Evolutionary conservation across 2,113 vertebrate species (phyloP), one percentile per base, ranked within the genome.

Genomic region (Scolopax mira): DNA sequence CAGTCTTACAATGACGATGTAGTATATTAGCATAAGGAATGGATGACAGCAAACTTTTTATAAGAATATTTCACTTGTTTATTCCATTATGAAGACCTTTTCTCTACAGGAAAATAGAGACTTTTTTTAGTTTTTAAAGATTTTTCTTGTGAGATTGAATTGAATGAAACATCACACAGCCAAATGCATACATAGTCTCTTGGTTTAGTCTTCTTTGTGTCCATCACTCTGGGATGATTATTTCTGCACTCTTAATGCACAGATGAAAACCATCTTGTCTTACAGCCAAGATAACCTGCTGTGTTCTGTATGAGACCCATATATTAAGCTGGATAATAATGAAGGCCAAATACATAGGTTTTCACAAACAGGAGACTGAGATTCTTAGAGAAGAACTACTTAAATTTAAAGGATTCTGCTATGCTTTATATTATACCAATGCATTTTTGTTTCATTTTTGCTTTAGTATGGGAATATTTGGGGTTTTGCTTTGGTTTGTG

Each of bases 211-310:
- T 89, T 21, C 23, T 72, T 69, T 80, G 15, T 73, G 58, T 65
- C 80, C 54, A 42, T 72, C 25, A 64, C 28, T 77, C 33, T 0
- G 1, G 14, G 30, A 42, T 86, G 23, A 61, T 90, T 77, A 60
- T 75, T 75, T 82, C n/a, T 80, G 25, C 24, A 39, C 21, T 85
- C 11, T 30, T 30, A 92, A 88, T 44, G 42, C 3, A 3, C 5
- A 66, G 33, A 90, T 62, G 57, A 82, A 88, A 88, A 88, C 46
- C 79, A 13, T 49, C 60, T 49, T 88, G 75, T 74, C 37, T 85
- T 75, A 67, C 48, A 72, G 33, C 12, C 23, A 65, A 37, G 19
- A 64, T 17, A 94, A 85, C 28, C 15, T 77, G 22, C 57, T 67
- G 61, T 55, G 28, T 60, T 89, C 54, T 6, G 0, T 42, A n/a